A percentile compares a stretch with the other conserved stretches of the same genome.
These are phyloP conservation scores for Tragelaphus buxtoni DNA, from an alignment of 2,113 vertebrate species.

Conservation along the genomic window DNA sequence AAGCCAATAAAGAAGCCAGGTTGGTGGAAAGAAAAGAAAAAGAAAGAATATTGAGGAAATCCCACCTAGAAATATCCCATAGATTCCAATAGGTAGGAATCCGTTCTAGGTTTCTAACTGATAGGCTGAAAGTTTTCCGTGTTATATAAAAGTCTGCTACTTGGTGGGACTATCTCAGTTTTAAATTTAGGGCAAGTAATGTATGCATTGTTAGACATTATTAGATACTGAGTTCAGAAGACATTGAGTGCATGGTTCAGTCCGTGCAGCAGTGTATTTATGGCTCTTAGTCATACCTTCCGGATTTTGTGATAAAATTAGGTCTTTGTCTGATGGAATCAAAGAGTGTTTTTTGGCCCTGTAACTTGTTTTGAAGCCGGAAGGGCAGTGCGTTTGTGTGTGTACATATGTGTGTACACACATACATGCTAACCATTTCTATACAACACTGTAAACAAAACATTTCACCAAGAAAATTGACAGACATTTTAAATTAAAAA, in stretches of 20 bases:
- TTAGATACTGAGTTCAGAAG: neutral
- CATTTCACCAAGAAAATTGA: slow-evolving; percentile 42
- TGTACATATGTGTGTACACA: neutral
- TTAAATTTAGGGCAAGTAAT: slow-evolving; percentile 2
- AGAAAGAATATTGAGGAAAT: neutral
- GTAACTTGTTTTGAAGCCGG: neutral
- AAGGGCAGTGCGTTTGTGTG: neutral
- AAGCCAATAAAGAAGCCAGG: neutral
- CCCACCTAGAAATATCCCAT: neutral
- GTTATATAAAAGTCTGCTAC: neutral
- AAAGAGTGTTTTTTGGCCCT: neutral
- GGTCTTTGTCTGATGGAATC: neutral
- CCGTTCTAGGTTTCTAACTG: neutral
- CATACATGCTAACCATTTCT: neutral
- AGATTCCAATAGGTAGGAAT: neutral
- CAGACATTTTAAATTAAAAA: slow-evolving; percentile 34
- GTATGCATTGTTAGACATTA: neutral
- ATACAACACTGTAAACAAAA: slow-evolving; percentile 3
- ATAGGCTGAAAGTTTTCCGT: neutral
- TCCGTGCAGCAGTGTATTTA: neutral
- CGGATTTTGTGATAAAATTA: neutral
- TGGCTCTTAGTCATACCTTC: neutral
- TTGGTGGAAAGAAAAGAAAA: neutral
- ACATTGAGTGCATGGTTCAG: neutral
- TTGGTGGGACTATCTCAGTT: neutral